Conservation (phyloP, 2,888 invertebrate species). For the Lasioglossum villosulum region DNA sequence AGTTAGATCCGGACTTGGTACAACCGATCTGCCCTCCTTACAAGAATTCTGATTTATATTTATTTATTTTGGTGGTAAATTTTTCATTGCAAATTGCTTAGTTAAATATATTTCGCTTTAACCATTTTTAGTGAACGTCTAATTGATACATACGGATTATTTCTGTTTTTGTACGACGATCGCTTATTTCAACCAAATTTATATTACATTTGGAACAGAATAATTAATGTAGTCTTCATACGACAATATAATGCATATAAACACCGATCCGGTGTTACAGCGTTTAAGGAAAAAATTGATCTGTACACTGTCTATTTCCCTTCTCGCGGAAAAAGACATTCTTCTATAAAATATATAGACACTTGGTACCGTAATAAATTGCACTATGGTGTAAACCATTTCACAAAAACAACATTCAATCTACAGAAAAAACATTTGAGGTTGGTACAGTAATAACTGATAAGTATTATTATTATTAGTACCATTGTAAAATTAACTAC, state of each 20-base stretch:
- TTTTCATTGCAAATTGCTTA: no score
- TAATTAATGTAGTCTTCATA: slow-evolving; percentile 91
- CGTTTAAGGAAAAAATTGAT: slow-evolving; percentile 87
- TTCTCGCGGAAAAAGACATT: slow-evolving; percentile 86
- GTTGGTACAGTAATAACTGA: slow-evolving; percentile 55
- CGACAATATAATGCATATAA: slow-evolving; percentile 85
- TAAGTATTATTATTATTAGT: background rate
- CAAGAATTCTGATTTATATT: no score
- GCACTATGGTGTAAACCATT: slow-evolving; percentile 85
- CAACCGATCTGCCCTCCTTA: no score
- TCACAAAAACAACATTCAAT: slow-evolving; percentile 81
- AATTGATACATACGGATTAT: slow-evolving; percentile 90
- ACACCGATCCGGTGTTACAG: slow-evolving; percentile 70
- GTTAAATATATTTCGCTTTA: background rate
- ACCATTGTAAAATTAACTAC: background rate
- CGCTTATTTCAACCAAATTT: slow-evolving; percentile 88
- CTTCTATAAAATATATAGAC: slow-evolving; percentile 88
- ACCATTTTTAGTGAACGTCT: slow-evolving; percentile 87
- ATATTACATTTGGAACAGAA: slow-evolving; percentile 91
- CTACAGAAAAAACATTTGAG: slow-evolving; percentile 80
- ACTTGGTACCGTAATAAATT: slow-evolving; percentile 89
- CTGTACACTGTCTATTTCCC: slow-evolving; percentile 91
- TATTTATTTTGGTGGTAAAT: no score
- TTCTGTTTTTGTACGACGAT: slow-evolving; percentile 89
- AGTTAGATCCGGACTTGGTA: no score